Evolutionary conservation across 2,797 vertebrate species (phyloP).

Genomic region (Octomys mimax): DNA sequence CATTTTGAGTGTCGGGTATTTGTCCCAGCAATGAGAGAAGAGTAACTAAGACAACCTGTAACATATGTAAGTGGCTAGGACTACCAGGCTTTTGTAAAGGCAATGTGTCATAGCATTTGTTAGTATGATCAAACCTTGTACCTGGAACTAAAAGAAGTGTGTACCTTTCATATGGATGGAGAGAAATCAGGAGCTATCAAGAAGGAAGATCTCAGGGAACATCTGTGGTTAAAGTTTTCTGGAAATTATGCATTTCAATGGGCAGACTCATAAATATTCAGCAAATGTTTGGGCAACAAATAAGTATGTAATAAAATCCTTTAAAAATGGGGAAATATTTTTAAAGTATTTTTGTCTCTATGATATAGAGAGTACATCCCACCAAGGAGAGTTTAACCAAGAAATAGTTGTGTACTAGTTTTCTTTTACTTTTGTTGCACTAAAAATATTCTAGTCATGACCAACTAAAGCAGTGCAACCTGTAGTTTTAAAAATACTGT

Average conservation of each 20-base stretch:
- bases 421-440: constrained; percentile 33
- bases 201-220: not conserved
- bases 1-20: too few relatives aligned
- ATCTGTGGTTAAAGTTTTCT: not conserved
- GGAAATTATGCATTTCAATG: not conserved
- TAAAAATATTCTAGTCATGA: constrained; percentile 61
- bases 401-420: not conserved
- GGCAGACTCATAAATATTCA: not conserved
- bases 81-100: not conserved
- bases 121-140: not conserved
- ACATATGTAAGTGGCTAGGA: not conserved
- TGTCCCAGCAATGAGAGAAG: too few relatives aligned
- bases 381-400: not conserved
- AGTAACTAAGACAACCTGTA: too few relatives aligned
- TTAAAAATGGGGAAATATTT: not conserved
- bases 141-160: not conserved
- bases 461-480: constrained; percentile 7
- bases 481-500: constrained; percentile 63
- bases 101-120: not conserved
- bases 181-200: not conserved
- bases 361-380: not conserved
- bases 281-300: not conserved
- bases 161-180: not conserved
- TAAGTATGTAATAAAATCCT: not conserved
- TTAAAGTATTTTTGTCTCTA: not conserved